phyloP scores from a whole-genome alignment of 2,113 vertebrate genomes.

The Glaucidium brasilianum region DNA sequence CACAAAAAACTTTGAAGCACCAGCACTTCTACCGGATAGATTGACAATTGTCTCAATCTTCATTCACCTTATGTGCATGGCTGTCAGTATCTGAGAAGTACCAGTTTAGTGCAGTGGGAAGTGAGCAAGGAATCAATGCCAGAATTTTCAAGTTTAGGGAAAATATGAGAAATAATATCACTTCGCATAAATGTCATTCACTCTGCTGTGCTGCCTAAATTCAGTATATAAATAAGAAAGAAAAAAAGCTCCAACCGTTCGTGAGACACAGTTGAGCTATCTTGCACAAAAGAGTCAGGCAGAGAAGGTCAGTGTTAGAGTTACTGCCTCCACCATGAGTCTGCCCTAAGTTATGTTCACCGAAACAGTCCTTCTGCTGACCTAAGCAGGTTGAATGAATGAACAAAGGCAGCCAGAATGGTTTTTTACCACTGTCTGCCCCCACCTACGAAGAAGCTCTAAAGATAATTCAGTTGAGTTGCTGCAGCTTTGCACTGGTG shows the following conservation, averaged over 20 bases:
- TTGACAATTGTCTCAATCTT: constrained; percentile 52
- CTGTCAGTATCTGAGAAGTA: constrained; percentile 47
- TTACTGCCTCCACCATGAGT: background rate
- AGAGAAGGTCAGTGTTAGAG: background rate
- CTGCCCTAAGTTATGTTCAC: background rate
- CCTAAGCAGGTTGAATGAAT: background rate
- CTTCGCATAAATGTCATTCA: constrained; percentile 49
- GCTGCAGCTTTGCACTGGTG: background rate
- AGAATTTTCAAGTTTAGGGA: constrained; percentile 53
- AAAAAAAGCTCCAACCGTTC: fast-evolving
- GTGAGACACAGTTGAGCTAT: background rate
- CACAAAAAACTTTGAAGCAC: constrained; percentile 14
- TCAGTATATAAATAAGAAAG: constrained; percentile 12
- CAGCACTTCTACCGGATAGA: constrained; percentile 17
- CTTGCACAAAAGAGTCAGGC: background rate
- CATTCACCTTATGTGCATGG: constrained; percentile 50
- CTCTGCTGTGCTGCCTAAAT: constrained; percentile 1
- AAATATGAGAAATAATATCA: constrained; percentile 59
- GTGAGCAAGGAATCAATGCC: constrained; percentile 47
- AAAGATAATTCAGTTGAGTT: background rate
- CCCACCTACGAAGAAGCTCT: fast-evolving
- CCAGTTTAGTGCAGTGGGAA: constrained; percentile 49
- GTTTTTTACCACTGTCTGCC: background rate
- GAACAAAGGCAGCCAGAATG: background rate
- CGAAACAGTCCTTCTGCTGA: background rate